Conservation (phyloP, 1,140 invertebrate species). For the Asobara japonica region DNA sequence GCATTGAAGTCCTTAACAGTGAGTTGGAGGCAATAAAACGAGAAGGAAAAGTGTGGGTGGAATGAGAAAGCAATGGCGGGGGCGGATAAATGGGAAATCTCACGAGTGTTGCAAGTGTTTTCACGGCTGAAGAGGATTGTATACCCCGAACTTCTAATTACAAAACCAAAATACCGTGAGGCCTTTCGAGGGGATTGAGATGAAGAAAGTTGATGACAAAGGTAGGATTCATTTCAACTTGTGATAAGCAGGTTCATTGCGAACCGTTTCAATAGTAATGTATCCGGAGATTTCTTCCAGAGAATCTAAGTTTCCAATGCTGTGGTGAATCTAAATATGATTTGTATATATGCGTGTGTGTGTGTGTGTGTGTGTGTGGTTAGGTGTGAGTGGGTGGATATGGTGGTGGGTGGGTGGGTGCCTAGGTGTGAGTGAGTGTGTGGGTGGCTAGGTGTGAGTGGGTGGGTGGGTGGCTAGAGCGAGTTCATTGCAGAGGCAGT, state of each 20-base stretch:
- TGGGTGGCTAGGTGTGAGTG: too few species aligned
- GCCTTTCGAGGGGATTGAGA: background rate
- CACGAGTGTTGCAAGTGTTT: conserved; percentile 3
- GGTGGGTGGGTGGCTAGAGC: too few species aligned
- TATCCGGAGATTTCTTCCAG: too few species aligned
- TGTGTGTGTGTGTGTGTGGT: too few species aligned
- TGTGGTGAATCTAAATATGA: too few species aligned
- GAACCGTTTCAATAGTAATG: background rate
- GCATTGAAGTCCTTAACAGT: conserved; percentile 1
- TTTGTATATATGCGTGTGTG: too few species aligned
- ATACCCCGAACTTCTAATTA: background rate
- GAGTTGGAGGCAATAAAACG: conserved; percentile 10
- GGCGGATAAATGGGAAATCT: background rate
- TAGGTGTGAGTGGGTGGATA: too few species aligned
- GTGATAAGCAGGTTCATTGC: background rate
- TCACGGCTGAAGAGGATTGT: conserved; percentile 42
- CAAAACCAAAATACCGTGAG: background rate
- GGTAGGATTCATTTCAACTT: background rate
- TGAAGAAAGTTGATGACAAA: background rate
- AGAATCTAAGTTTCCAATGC: too few species aligned
- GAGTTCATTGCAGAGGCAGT: too few species aligned
- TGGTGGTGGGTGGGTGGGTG: too few species aligned
- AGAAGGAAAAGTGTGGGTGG: background rate
- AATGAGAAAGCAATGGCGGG: conserved; percentile 7
- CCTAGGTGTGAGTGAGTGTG: too few species aligned